phyloP scores from a whole-genome alignment of 2,797 vertebrate genomes.

The Apogon talboti region DNA sequence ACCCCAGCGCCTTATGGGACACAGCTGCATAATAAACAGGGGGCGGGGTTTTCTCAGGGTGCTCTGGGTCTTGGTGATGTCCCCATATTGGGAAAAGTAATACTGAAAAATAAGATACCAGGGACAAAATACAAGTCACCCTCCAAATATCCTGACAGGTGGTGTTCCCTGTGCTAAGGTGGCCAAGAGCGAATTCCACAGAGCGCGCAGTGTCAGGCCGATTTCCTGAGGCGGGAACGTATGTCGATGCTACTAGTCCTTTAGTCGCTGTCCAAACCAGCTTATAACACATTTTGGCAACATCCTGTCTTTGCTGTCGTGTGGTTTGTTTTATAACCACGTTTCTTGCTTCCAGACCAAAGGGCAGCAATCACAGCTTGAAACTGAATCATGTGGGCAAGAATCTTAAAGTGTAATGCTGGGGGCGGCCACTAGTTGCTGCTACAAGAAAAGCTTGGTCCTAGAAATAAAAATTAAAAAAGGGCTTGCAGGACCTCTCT shows the following conservation, averaged over 20 bases:
- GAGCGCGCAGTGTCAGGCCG: slow-evolving; percentile 34
- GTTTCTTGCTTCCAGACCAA: not conserved
- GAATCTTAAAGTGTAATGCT: too few species aligned
- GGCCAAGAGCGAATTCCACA: slow-evolving; percentile 31
- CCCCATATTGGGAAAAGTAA: slow-evolving; percentile 16
- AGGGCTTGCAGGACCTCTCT: too few species aligned
- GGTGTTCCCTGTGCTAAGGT: slow-evolving; percentile 35
- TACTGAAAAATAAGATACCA: slow-evolving; percentile 25
- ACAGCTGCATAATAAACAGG: slow-evolving; percentile 53
- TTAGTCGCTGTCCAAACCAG: slow-evolving; percentile 11
- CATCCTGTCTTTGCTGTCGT: not conserved
- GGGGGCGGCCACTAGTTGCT: too few species aligned
- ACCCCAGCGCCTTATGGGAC: slow-evolving; percentile 27
- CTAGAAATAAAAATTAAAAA: too few species aligned
- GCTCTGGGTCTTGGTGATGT: slow-evolving; percentile 35
- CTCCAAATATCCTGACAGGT: slow-evolving; percentile 43
- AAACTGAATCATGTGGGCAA: too few species aligned
- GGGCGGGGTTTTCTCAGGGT: slow-evolving; percentile 51
- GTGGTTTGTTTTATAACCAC: slow-evolving; percentile 1
- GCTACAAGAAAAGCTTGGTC: too few species aligned
- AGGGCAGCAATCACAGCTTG: too few species aligned
- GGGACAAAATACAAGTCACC: slow-evolving; percentile 20
- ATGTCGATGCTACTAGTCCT: slow-evolving; percentile 28
- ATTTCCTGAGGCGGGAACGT: slow-evolving; percentile 51
- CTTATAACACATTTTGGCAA: not conserved